These are phyloP conservation scores for Cheilosia grossa DNA, from an alignment of 2,888 invertebrate species.

Conservation along the genomic window DNA sequence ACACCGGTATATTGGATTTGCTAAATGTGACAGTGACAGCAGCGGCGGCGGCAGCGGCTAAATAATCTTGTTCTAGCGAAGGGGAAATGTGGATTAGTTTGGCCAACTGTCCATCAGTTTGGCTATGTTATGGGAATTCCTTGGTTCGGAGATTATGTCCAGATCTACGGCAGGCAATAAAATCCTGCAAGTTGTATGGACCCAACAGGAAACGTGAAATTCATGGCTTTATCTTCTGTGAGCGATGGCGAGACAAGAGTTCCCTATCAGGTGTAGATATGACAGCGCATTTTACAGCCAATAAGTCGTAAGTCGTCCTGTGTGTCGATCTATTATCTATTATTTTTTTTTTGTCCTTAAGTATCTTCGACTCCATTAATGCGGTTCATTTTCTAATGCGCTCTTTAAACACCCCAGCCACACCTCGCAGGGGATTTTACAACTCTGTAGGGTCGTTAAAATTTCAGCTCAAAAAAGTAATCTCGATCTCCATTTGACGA, in stretches of 20 bases:
- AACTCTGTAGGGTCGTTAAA: constrained; percentile 31
- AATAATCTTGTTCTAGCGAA: constrained; percentile 49
- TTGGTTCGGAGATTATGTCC: constrained; percentile 32
- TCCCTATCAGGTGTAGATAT: constrained; percentile 1
- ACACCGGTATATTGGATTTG: constrained; percentile 49
- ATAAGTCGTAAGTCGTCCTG: constrained; percentile 21
- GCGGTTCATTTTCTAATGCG: constrained; percentile 15
- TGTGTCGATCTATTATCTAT: background rate
- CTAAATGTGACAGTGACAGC: constrained; percentile 61
- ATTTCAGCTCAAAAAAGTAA: constrained; percentile 20
- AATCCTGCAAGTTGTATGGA: constrained; percentile 31
- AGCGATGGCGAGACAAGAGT: constrained; percentile 44
- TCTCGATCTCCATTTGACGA: constrained; percentile 20
- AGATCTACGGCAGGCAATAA: constrained; percentile 58
- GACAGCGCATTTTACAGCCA: background rate
- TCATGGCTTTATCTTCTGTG: constrained; percentile 42
- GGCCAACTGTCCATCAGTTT: constrained; percentile 67
- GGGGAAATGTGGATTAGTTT: constrained; percentile 64
- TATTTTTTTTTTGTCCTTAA: background rate
- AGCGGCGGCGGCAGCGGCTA: constrained; percentile 14
- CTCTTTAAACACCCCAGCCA: constrained; percentile 27
- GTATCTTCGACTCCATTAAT: constrained; percentile 4
- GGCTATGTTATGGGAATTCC: constrained; percentile 62
- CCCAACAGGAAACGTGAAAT: constrained; percentile 38
- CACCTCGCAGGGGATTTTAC: constrained; percentile 45